Evolutionary conservation across 1,140 invertebrate species (phyloP).

Genomic region (Polypedilum pembai): DNA sequence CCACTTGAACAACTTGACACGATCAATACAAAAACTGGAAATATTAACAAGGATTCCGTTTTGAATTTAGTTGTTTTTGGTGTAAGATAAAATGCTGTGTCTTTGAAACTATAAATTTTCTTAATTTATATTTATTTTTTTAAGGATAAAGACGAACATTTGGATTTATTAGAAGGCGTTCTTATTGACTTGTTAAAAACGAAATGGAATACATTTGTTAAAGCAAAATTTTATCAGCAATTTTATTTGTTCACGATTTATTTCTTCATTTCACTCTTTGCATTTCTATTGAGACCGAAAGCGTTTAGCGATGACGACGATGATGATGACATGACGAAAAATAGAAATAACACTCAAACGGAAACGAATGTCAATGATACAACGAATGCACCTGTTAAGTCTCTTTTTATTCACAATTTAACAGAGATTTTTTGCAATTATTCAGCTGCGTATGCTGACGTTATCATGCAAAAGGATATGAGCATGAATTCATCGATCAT

Average conservation of each 20-base stretch:
- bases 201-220: slow-evolving; percentile 97
- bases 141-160: slow-evolving; percentile 89
- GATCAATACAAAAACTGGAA: slow-evolving; percentile 82
- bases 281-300: slow-evolving; percentile 80
- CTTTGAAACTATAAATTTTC: slow-evolving; percentile 20
- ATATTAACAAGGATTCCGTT: slow-evolving; percentile 88
- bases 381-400: slow-evolving; percentile 2
- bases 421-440: slow-evolving; percentile 6
- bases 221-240: slow-evolving; percentile 87
- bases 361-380: slow-evolving; percentile 25
- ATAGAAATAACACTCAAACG: slow-evolving; percentile 31
- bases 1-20: slow-evolving; percentile 94
- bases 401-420: neutral
- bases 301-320: slow-evolving; percentile 44
- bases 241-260: slow-evolving; percentile 86
- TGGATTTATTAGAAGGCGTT: slow-evolving; percentile 92
- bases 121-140: slow-evolving; percentile 33
- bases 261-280: slow-evolving; percentile 77
- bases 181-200: slow-evolving; percentile 89
- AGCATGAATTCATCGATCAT: neutral
- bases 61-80: slow-evolving; percentile 98
- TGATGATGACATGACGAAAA: slow-evolving; percentile 35
- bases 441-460: neutral
- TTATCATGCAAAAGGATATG: neutral
- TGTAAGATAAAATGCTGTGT: slow-evolving; percentile 49